Percentiles rank a stretch among this genome's conserved stretches.
These are phyloP conservation scores for Cyanoramphus novaezelandiae DNA, from an alignment of 2,113 vertebrate species.

Conservation along the genomic window DNA sequence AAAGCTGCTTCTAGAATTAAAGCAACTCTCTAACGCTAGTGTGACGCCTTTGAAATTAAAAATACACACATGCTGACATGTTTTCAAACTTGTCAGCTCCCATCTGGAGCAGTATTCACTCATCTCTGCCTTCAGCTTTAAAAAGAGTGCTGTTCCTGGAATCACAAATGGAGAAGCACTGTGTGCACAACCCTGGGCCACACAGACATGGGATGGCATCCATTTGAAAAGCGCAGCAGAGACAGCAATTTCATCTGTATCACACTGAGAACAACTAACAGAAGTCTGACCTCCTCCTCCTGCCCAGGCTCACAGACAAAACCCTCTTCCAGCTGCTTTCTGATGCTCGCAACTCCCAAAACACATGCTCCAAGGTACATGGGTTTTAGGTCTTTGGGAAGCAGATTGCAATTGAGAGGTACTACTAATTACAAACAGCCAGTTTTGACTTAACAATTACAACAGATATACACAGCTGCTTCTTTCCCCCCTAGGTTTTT, in stretches of 20 bases:
- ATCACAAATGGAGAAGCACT: not conserved
- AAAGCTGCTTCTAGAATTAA: conserved; percentile 12
- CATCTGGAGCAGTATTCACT: conserved; percentile 47
- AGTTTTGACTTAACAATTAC: not conserved
- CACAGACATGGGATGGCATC: not conserved
- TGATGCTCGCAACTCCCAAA: not conserved
- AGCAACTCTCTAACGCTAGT: not conserved
- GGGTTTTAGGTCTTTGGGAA: not conserved
- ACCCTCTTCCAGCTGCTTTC: not conserved
- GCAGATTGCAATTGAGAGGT: not conserved
- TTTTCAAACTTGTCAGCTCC: conserved; percentile 64
- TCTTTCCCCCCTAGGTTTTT: not conserved
- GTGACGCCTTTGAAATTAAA: conserved; percentile 56
- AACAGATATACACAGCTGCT: not conserved
- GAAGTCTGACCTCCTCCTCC: not conserved
- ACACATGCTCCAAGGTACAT: not conserved
- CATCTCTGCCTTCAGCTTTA: conserved; percentile 20
- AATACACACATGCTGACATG: conserved; percentile 65
- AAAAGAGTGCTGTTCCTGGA: not conserved
- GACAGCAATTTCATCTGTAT: not conserved
- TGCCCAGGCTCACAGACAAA: not conserved
- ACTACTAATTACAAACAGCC: not conserved
- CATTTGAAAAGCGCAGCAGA: not conserved
- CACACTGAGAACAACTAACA: not conserved
- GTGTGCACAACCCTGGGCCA: not conserved